Evolutionary conservation across 2,888 invertebrate species (phyloP), one percentile per base, ranked within the genome.

Genomic region (Sphecodes monilicornis): DNA sequence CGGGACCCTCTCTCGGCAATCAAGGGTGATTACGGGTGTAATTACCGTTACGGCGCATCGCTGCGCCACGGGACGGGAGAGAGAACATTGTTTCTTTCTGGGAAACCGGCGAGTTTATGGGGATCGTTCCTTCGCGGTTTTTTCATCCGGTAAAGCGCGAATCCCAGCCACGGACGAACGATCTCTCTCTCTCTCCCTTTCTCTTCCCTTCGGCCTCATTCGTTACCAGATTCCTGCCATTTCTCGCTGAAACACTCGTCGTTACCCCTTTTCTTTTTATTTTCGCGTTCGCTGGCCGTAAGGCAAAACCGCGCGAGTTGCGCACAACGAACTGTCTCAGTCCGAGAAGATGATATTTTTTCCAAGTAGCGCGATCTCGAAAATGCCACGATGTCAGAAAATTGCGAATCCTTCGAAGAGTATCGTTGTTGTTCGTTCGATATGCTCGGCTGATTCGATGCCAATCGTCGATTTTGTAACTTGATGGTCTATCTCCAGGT

Each of bases 31-130:
- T 92, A 91, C 90, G 88, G 88, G 84, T 90, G 92, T 93, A 93
- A 93, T 93, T 93, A 93, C 87, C 92, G 91, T 92, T 92, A 92
- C 89, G 90, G 88, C 88, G 91, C 89, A 91, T 91, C 91, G 90
- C 91, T 90, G 85, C 80, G 82, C 79, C 85, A 86, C 85, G 80
- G n/a, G 73, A 76, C 82, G 77, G 86, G 86, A 83, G 72, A 68
- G 70, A 57, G 78, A 82, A 77, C 90, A 93, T 92, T 93, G 92
- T 92, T 93, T 91, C 90, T 87, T 93, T 93, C 93, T 92, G 90
- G 90, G 93, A 93, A 93, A 92, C 86, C 76, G 88, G 68, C 85
- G 82, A 84, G 84, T 92, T 91, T 90, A 90, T 88, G 86, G 89
- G 89, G 89, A 89, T 90, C 88, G 86, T 86, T 90, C 80, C 79